Base-by-base conservation (phyloP, 2,888 invertebrate genomes). In the Pyrrhia umbra region DNA sequence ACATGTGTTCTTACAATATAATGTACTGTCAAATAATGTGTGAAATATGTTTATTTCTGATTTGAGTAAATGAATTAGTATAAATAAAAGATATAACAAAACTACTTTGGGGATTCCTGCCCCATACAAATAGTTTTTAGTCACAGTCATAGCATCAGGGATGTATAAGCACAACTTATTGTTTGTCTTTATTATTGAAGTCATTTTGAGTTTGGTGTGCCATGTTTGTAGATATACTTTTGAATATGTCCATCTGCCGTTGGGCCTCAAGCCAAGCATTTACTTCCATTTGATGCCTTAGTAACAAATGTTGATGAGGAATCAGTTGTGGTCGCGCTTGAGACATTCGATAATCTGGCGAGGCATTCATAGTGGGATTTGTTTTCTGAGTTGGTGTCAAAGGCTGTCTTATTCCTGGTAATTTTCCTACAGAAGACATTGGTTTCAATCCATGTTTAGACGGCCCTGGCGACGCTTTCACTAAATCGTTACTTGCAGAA, bases 231-330 rank as follows among this genome's bases (percentile, higher is more conserved):
- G 93, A 84, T 87, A 93, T 92, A 72, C 88, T 93, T 81, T 94
- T 94, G 66, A 91, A 85, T 57, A 94, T 83, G 72, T 93, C 92
- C 82, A 89, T 88, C 64, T 92, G 92, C 61, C 90, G 88, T 68
- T 92, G 91, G 34, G 92, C 91, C 79, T 91, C 92, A 39, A 93
- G 75, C 94, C 94, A 94, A 34, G 90, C 90, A 83, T 86, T 92
- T 79, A 93, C 88, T 82, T 94, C 93, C 87, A 93, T 91, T 75
- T 93, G 92, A 76, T 90, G 92, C 70, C 92, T 88, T 45, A 90
- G 75, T 49, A 91, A 58, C 42, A 64, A 68, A 47, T 72, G 89
- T 70, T 90, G 84, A 49, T 91, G 85, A 42, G 88, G 82, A 73
- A 92, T 81, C 37, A 90, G 77, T 74, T 90, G 92, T 46, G 89